phyloP scores from a whole-genome alignment of 2,888 invertebrate genomes.

The Nipponacmea schrenckii region DNA sequence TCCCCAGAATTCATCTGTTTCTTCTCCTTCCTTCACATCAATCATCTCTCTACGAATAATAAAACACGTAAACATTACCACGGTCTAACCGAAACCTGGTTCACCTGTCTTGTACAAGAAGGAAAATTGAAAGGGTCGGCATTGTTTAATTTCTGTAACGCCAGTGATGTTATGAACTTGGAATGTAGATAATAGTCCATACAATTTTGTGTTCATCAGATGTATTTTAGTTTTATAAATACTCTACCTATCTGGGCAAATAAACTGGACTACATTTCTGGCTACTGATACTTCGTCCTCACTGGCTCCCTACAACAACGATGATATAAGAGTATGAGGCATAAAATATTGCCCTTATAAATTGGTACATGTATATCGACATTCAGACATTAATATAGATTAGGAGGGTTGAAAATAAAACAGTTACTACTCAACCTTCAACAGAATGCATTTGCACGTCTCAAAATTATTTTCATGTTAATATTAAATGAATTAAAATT shows the following conservation, averaged over 20 bases:
- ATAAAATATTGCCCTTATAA: background rate
- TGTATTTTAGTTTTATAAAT: too few relatives aligned
- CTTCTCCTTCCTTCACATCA: constrained; percentile 74
- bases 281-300: constrained; percentile 91
- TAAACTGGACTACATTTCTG: constrained; percentile 75
- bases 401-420: too few relatives aligned
- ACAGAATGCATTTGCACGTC: too few relatives aligned
- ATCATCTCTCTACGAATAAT: constrained; percentile 41
- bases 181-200: too few relatives aligned
- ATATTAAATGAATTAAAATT: too few relatives aligned
- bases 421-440: too few relatives aligned
- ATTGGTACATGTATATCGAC: background rate
- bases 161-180: too few relatives aligned
- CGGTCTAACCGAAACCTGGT: background rate
- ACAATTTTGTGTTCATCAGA: too few relatives aligned
- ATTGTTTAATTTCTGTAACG: too few relatives aligned
- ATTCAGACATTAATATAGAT: background rate
- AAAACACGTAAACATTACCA: background rate
- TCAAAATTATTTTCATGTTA: too few relatives aligned
- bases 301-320: constrained; percentile 35
- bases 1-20: constrained; percentile 82
- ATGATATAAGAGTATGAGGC: background rate
- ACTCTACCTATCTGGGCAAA: constrained; percentile 41
- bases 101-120: background rate
- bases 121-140: background rate